Evolutionary conservation across 2,888 invertebrate genomes (phyloP), one percentile per base, ranked within the genome.

Genomic region (Lepetodrilus schrolli): DNA sequence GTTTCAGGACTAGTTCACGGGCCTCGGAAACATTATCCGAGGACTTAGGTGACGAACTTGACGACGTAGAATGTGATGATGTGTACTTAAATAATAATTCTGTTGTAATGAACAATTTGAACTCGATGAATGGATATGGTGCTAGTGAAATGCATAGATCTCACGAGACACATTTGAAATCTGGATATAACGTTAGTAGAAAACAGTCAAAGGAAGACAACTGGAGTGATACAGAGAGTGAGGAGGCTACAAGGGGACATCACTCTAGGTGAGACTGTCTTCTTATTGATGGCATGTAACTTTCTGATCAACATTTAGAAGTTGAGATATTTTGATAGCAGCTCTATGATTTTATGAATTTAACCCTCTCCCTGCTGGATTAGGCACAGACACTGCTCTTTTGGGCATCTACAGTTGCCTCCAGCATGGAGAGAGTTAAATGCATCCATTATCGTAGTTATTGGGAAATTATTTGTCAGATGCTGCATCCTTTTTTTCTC

Each of bases 31-130:
- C 69, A 5, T 23, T 58, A 26, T 47, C 75, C 69, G 76, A 75
- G 43, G 70, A 51, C 47, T 49, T 72, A 65, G 77, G 70, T 34
- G 71, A 58, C 17, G 21, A 70, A 49, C 37, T 49, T 49, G 65
- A 83, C 48, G 83, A 85, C 50, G 79, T 86, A 68, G 86, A 86
- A 75, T 83, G 83, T 80, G 58, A 58, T 30, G 58, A 58, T 0
- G 58, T 26, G n/a, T 23, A 58, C 30, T n/a, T 30, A 26, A 30
- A 26, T 34, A 58, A 34, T 17, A 26, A 30, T 58, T 17, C 34
- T 34, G 5, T 13, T 34, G 17, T 23, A 26, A 30, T 23, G n/a
- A 34, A 26, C 26, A 58, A 58, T 58, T 13, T 58, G 17, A 58
- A 26, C 30, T 58, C 34, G 10, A 17, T 58, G 5, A 34, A 58